phyloP scores from a whole-genome alignment of 2,888 invertebrate genomes.

The Pachliopta kotzebuea region DNA sequence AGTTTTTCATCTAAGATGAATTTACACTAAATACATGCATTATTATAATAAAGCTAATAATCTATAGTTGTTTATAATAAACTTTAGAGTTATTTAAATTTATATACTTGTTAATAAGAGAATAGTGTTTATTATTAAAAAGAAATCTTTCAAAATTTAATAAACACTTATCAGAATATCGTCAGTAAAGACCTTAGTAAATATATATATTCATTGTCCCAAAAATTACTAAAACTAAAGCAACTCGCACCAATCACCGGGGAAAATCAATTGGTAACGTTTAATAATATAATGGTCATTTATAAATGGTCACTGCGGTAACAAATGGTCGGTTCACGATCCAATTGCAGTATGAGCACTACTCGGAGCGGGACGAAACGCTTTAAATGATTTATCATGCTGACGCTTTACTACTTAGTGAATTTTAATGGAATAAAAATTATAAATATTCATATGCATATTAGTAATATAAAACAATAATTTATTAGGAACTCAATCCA shows the following conservation, averaged over 20 bases:
- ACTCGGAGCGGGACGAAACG: slow-evolving; percentile 34
- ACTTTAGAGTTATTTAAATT: too few species aligned
- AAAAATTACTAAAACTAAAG: slow-evolving; percentile 34
- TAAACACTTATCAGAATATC: too few species aligned
- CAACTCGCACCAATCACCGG: slow-evolving; percentile 35
- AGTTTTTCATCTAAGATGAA: too few species aligned
- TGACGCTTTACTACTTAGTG: not conserved
- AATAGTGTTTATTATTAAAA: too few species aligned
- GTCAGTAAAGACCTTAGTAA: not conserved
- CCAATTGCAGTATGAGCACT: slow-evolving; percentile 40
- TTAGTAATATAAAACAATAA: not conserved
- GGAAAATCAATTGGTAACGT: slow-evolving; percentile 40
- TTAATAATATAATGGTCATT: slow-evolving; percentile 39
- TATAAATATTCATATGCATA: slow-evolving; percentile 5
- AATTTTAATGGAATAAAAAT: slow-evolving; percentile 5
- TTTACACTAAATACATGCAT: too few species aligned
- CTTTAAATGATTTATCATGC: slow-evolving; percentile 44
- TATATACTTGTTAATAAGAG: too few species aligned
- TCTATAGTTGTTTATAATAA: too few species aligned
- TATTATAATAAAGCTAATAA: too few species aligned
- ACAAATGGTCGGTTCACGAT: slow-evolving; percentile 56
- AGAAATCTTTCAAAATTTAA: not conserved
- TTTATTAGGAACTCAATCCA: too few species aligned
- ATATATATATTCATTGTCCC: not conserved
- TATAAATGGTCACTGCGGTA: slow-evolving; percentile 28